Conservation (phyloP, 2,797 vertebrate species). For the Gephyroberyx darwinii region DNA sequence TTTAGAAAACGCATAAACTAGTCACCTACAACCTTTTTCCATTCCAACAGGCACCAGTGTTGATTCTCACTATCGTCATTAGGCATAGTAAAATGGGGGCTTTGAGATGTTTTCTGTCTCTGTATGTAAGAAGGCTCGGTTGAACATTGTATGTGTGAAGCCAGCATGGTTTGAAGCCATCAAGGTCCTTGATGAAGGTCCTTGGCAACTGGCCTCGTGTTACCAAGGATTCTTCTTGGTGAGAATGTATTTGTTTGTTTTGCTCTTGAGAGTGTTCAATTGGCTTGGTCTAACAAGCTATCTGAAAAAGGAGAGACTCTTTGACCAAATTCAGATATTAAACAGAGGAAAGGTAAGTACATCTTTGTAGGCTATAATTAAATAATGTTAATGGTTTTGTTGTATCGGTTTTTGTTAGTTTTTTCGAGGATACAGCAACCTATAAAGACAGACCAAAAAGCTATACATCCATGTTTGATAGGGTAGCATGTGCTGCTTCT, state of each 20-base stretch:
- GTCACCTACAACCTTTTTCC: slow-evolving; percentile 15
- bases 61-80: neutral
- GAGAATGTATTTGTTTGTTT: neutral
- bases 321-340: neutral
- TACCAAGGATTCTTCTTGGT: too few species aligned
- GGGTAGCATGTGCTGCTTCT: neutral
- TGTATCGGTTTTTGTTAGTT: too few species aligned
- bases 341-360: neutral
- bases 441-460: neutral
- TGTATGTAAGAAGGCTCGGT: neutral
- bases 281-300: neutral
- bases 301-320: neutral
- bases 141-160: too few species aligned
- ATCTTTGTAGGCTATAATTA: neutral
- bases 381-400: too few species aligned
- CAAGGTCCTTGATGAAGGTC: too few species aligned
- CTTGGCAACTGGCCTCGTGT: too few species aligned
- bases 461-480: neutral
- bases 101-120: neutral
- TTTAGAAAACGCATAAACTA: slow-evolving; percentile 16
- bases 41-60: slow-evolving; percentile 6
- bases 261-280: neutral
- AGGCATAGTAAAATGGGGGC: neutral
- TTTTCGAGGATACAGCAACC: too few species aligned
- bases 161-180: too few species aligned